Conservation (phyloP, 2,113 vertebrate genomes). For the Nothobranchius furzeri region DNA sequence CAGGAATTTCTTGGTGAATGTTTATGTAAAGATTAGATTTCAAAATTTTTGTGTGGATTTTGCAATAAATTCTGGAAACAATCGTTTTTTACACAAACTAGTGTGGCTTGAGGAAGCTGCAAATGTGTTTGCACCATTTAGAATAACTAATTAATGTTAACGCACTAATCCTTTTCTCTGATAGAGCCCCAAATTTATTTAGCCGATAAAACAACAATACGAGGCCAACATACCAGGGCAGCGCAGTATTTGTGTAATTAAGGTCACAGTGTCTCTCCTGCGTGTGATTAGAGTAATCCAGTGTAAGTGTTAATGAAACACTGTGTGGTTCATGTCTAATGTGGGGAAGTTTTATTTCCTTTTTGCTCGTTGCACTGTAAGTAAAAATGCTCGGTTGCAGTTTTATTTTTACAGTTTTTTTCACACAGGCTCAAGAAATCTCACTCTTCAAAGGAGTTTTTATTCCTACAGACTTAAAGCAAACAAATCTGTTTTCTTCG, state of each 20-base stretch:
- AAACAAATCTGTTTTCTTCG: background rate
- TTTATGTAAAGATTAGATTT: too few species aligned
- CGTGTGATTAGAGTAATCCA: slow-evolving; percentile 87
- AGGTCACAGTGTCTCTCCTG: slow-evolving; percentile 78
- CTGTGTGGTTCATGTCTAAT: slow-evolving; percentile 72
- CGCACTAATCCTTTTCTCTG: slow-evolving; percentile 32
- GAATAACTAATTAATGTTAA: slow-evolving; percentile 37
- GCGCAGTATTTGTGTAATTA: slow-evolving; percentile 81
- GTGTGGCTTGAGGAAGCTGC: background rate
- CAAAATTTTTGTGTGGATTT: too few species aligned
- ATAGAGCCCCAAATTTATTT: slow-evolving; percentile 23
- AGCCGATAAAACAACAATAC: slow-evolving; percentile 27
- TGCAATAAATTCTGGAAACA: too few species aligned
- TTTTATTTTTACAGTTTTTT: slow-evolving; percentile 1
- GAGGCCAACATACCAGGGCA: slow-evolving; percentile 53
- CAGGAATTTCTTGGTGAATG: background rate
- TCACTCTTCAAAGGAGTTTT: background rate
- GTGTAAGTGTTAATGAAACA: slow-evolving; percentile 70
- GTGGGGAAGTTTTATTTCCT: slow-evolving; percentile 67
- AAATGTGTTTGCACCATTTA: slow-evolving; percentile 30
- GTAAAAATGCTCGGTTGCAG: slow-evolving; percentile 1
- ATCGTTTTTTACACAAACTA: background rate
- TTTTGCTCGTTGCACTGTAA: slow-evolving; percentile 26
- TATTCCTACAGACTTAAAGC: background rate
- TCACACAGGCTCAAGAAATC: background rate